Evolutionary conservation across 2,797 vertebrate genomes (phyloP).

Genomic region (Zalophus californianus): DNA sequence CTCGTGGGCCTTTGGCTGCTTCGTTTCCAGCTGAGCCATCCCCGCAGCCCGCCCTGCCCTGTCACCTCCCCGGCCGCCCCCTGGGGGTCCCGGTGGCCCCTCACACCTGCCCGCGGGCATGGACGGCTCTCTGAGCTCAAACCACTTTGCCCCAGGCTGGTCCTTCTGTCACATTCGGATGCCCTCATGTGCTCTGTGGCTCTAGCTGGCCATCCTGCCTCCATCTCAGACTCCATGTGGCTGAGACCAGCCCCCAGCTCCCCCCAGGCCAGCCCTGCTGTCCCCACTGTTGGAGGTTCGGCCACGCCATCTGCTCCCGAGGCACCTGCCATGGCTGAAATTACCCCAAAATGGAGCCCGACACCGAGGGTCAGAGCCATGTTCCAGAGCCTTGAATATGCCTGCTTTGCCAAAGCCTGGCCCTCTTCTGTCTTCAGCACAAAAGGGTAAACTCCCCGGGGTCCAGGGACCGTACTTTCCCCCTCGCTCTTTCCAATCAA

Average conservation of each 20-base stretch:
- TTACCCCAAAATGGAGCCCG: not conserved
- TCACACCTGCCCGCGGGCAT: too few relatives aligned
- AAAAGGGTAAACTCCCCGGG: not conserved
- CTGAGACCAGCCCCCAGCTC: not conserved
- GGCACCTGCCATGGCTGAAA: not conserved
- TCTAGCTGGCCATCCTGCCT: not conserved
- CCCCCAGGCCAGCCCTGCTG: not conserved
- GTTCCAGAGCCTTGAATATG: not conserved
- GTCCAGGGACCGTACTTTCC: not conserved
- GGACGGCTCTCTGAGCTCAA: not conserved
- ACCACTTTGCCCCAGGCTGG: not conserved
- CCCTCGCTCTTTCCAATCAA: not conserved
- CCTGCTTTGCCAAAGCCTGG: not conserved
- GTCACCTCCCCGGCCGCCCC: not conserved
- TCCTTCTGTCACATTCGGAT: not conserved
- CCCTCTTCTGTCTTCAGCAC: not conserved
- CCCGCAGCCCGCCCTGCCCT: not conserved
- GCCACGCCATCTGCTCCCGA: not conserved
- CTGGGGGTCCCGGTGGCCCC: accelerated
- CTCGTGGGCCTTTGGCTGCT: not conserved
- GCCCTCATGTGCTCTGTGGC: not conserved
- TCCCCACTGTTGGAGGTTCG: not conserved
- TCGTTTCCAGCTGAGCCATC: not conserved
- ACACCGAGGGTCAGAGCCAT: not conserved
- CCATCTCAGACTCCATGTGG: not conserved